Conservation (phyloP, 2,888 invertebrate species). For the Drosophila cognata region DNA sequence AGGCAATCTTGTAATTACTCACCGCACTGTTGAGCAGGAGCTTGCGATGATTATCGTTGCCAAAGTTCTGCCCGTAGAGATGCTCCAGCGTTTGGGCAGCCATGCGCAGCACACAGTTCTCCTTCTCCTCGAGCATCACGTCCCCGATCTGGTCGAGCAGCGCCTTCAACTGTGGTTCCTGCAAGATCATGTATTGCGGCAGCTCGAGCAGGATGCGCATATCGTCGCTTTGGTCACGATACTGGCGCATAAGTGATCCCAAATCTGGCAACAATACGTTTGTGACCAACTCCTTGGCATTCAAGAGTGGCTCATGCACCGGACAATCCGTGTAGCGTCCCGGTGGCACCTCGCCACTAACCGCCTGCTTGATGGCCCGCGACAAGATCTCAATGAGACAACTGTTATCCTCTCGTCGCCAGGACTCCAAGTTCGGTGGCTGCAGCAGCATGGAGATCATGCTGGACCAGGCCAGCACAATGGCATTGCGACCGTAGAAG, state of each 20-base stretch:
- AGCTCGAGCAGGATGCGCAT: slow-evolving; percentile 50
- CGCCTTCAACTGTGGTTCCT: background rate
- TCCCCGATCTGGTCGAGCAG: slow-evolving; percentile 30
- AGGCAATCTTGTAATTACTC: slow-evolving; percentile 41
- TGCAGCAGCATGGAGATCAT: slow-evolving; percentile 53
- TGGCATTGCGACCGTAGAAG: slow-evolving; percentile 23
- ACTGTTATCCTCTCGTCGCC: background rate
- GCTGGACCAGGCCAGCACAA: slow-evolving; percentile 46
- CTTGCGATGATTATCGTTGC: background rate
- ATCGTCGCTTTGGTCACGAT: background rate
- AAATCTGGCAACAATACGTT: slow-evolving; percentile 20
- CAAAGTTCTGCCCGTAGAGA: background rate
- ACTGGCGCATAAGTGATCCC: slow-evolving; percentile 19
- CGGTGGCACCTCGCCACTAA: slow-evolving; percentile 55
- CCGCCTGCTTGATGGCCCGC: slow-evolving; percentile 48
- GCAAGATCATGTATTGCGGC: slow-evolving; percentile 32
- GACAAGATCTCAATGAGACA: slow-evolving; percentile 59
- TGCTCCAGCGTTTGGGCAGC: slow-evolving; percentile 36
- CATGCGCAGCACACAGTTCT: slow-evolving; percentile 30
- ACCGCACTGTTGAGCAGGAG: slow-evolving; percentile 45
- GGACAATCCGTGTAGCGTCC: slow-evolving; percentile 56
- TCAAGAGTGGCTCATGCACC: slow-evolving; percentile 3
- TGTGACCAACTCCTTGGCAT: slow-evolving; percentile 22
- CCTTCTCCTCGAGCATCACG: slow-evolving; percentile 34
- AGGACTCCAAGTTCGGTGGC: background rate